Conservation (phyloP, 2,797 vertebrate genomes). For the Enteromius thamalakanensis region DNA sequence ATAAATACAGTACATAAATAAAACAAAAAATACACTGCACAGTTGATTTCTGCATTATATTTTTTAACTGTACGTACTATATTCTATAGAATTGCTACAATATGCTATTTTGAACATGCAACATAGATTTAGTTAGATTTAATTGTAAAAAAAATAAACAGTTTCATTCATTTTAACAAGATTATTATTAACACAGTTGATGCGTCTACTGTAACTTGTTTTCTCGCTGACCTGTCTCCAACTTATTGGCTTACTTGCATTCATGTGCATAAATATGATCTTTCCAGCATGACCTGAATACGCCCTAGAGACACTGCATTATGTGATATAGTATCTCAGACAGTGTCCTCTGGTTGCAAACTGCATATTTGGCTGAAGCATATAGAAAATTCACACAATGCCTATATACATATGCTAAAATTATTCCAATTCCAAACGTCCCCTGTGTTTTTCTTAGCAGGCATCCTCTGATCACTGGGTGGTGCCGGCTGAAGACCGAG, state of each 20-base stretch:
- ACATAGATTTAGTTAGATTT: background rate
- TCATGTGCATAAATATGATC: background rate
- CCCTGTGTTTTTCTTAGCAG: constrained; percentile 54
- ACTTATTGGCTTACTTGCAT: background rate
- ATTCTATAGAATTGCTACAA: background rate
- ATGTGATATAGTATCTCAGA: no score
- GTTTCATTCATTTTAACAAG: background rate
- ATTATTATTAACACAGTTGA: background rate
- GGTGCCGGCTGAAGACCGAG: constrained; percentile 87
- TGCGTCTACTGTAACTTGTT: background rate
- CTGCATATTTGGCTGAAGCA: background rate
- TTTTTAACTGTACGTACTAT: no score
- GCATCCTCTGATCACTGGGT: constrained; percentile 84
- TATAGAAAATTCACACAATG: background rate
- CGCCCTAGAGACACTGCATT: no score
- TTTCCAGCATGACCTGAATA: background rate
- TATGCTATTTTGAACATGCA: background rate
- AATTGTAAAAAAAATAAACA: background rate
- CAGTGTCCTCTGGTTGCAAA: no score
- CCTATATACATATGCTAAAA: no score
- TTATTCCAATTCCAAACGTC: no score
- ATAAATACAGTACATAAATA: background rate
- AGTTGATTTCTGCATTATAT: background rate
- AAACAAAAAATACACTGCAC: no score
- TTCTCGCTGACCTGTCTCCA: background rate